A percentile compares a stretch with the other conserved stretches of the same genome.
phyloP scores from a whole-genome alignment of 2,113 vertebrate genomes.

The Eubucco bourcierii region DNA sequence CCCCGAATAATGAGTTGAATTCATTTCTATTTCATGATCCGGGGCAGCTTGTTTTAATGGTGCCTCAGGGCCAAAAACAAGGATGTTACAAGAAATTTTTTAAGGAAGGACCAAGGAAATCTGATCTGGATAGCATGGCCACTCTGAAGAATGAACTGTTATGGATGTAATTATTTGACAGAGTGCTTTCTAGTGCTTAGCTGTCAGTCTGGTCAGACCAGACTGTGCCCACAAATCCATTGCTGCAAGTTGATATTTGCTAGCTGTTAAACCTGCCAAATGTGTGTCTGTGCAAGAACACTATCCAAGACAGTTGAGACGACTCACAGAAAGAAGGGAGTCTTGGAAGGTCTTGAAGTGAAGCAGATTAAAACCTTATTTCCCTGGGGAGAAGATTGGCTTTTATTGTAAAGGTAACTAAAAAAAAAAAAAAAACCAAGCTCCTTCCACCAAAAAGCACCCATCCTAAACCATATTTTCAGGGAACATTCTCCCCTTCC shows the following conservation, averaged over 20 bases:
- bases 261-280: conserved; percentile 6
- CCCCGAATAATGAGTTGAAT: not conserved
- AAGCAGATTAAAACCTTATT: not conserved
- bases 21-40: not conserved
- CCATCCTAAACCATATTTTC: not conserved
- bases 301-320: not conserved
- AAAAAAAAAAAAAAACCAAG: not conserved
- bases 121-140: not conserved
- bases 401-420: not conserved
- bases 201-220: not conserved
- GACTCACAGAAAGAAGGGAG: not conserved
- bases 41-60: not conserved
- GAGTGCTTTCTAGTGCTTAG: not conserved
- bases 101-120: not conserved
- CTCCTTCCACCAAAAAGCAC: not conserved
- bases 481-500: not conserved
- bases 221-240: not conserved
- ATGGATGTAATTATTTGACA: not conserved
- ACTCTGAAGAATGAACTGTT: not conserved
- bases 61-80: not conserved
- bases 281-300: not conserved
- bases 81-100: not conserved
- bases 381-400: not conserved
- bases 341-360: not conserved
- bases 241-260: not conserved